Conservation (phyloP, 1,140 invertebrate genomes). For the Drosophila burlai region DNA sequence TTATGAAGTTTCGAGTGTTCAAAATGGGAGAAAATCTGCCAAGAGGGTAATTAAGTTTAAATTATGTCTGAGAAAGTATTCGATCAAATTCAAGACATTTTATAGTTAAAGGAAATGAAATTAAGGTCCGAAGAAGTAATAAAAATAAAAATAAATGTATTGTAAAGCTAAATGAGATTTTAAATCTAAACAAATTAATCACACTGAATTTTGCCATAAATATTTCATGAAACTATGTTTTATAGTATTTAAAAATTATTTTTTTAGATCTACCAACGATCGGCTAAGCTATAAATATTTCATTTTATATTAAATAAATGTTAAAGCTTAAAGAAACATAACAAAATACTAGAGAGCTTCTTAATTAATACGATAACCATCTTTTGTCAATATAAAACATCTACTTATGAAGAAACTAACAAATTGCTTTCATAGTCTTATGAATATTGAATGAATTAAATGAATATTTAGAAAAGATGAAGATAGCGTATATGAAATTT, state of each 20-base stretch:
- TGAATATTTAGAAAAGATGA: neutral
- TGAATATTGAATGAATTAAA: neutral
- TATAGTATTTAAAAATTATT: neutral
- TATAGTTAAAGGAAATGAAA: neutral
- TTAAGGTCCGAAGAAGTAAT: neutral
- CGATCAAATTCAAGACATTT: neutral
- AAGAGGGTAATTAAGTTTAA: neutral
- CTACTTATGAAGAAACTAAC: neutral
- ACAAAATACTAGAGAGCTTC: neutral
- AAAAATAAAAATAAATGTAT: neutral
- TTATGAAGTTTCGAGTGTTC: neutral
- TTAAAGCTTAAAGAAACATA: neutral
- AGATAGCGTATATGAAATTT: neutral
- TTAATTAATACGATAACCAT: neutral
- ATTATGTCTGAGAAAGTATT: neutral
- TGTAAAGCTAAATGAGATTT: neutral
- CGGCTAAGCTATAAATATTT: neutral
- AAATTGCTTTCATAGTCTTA: neutral
- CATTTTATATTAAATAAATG: neutral
- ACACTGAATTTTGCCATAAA: no score
- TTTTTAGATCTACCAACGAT: neutral
- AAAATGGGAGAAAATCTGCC: neutral
- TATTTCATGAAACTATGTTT: no score
- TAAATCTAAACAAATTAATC: neutral
- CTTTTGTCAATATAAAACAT: neutral